Base-by-base conservation (phyloP, 1,140 invertebrate species). In the Drosophila paulistorum region DNA sequence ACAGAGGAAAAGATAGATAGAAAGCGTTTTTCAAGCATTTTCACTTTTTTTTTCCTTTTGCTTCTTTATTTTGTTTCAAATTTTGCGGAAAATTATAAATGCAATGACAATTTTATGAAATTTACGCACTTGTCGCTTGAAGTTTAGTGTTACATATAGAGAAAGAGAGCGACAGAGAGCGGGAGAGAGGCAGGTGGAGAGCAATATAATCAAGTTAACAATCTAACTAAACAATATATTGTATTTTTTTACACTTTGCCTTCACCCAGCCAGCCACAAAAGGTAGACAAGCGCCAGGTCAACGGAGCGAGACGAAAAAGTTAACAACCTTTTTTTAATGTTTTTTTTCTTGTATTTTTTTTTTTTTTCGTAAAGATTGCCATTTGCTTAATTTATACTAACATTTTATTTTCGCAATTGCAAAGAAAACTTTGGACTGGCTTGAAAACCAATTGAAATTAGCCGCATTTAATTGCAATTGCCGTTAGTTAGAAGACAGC, bases 251-350 rank as follows among this genome's bases (percentile, higher is more conserved):
- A 59, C 55, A 60, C 39, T 61, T 68, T 60, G 10, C 60, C 39
- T 65, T 68, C 72, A 55, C 57, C 66, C 60, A 41, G 26, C 58
- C 66, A 77, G 54, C 59, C 73, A 37, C 67, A 37, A n/a, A 42
- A 37, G 33, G 63, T 54, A 68, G 39, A 48, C 17, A 51, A 66
- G 45, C 23, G 63, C 63, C 39, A 30, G 78, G 62, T 71, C 75
- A 86, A 37, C 79, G 48, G 64, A 65, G 83, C 83, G 62, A 45
- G 64, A 69, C 79, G 55, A 41, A 61, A 60, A 64, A 72, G 83
- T 72, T 74, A 86, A 86, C 67, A 82, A 86, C 83, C 82, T 87
- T 82, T 82, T 23, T n/a, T 51, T 17, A 45, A 45, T 17, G 14
- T 7, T 51, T 51, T 51, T 48, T 48, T 17, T 17, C 17, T 17